These are phyloP conservation scores for Tortrix viridana DNA, from an alignment of 2,888 invertebrate genomes.

Conservation along the genomic window DNA sequence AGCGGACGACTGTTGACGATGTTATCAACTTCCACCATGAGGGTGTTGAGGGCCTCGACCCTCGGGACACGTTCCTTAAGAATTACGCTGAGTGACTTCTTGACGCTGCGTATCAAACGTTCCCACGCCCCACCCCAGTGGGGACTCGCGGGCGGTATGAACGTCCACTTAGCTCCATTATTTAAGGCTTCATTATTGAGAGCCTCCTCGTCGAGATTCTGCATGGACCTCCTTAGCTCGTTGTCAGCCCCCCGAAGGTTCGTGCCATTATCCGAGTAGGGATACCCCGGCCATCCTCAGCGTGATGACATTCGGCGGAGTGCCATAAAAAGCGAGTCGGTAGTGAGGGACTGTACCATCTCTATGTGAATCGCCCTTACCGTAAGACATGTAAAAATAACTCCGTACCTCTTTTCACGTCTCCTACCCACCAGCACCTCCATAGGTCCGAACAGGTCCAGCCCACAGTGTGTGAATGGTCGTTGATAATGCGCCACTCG, in stretches of 20 bases:
- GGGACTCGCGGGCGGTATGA: background rate
- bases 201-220: background rate
- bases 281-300: slow-evolving; percentile 29
- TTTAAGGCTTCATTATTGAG: background rate
- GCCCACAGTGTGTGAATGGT: slow-evolving; percentile 38
- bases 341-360: slow-evolving; percentile 22
- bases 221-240: slow-evolving; percentile 30
- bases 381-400: slow-evolving; percentile 42
- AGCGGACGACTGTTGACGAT: slow-evolving; percentile 34
- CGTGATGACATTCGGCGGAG: slow-evolving; percentile 37
- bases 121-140: slow-evolving; percentile 6
- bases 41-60: background rate
- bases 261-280: slow-evolving; percentile 40
- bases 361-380: slow-evolving; percentile 42
- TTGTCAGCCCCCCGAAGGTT: slow-evolving; percentile 38
- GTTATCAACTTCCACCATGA: background rate
- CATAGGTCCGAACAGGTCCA: slow-evolving; percentile 44
- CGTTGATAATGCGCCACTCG: slow-evolving; percentile 30
- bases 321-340: slow-evolving; percentile 22
- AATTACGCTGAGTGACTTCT: background rate
- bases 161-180: background rate
- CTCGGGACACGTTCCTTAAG: background rate
- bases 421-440: slow-evolving; percentile 37
- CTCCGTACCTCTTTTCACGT: slow-evolving; percentile 43
- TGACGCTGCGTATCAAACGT: background rate